Percentiles rank a stretch among this genome's conserved stretches.
Conservation (phyloP, 1,140 invertebrate species). For the Camponotus pennsylvanicus region DNA sequence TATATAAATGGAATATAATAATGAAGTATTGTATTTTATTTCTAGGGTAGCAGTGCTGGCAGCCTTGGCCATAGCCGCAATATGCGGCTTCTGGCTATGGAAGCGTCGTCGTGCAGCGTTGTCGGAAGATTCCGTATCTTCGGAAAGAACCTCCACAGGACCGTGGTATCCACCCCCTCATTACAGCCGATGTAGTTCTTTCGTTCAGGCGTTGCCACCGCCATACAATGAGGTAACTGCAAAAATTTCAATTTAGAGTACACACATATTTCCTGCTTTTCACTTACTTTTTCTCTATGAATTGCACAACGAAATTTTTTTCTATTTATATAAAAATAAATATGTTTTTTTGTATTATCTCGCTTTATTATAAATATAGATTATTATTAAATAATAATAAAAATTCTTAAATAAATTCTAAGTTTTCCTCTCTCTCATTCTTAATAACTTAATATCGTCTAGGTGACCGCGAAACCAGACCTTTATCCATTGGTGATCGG, state of each 20-base stretch:
- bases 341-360: background rate
- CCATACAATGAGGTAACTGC: conserved; percentile 92
- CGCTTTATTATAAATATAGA: too few species aligned
- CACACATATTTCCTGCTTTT: too few species aligned
- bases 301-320: background rate
- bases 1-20: background rate
- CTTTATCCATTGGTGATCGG: conserved; percentile 94
- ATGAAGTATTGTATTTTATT: background rate
- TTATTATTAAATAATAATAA: background rate
- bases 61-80: conserved; percentile 86
- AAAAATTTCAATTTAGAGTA: background rate
- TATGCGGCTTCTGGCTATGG: conserved; percentile 90
- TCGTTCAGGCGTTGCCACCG: conserved; percentile 91
- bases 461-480: conserved; percentile 95
- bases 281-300: too few species aligned
- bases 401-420: background rate
- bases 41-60: conserved; percentile 88
- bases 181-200: conserved; percentile 92
- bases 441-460: background rate
- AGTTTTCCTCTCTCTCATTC: background rate
- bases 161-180: conserved; percentile 92
- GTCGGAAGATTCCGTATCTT: conserved; percentile 85
- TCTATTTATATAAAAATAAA: background rate
- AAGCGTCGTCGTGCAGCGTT: conserved; percentile 84
- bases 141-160: conserved; percentile 91